Evolutionary conservation across 2,113 vertebrate genomes (phyloP).

Genomic region (Colius striatus): DNA sequence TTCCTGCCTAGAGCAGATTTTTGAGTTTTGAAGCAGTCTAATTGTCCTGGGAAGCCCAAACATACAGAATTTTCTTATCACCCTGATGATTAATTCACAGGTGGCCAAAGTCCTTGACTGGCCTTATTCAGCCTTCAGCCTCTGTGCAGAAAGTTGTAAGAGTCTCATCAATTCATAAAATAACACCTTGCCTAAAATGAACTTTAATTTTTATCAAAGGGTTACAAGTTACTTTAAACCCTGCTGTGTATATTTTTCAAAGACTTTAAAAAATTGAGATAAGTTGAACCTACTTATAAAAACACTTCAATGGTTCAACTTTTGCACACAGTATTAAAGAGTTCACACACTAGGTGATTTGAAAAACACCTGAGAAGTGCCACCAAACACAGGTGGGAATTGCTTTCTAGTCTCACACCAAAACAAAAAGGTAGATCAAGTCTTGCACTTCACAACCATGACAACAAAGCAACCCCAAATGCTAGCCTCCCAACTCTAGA

Average conservation of each 20-base stretch:
- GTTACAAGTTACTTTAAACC: not conserved
- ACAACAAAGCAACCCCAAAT: not conserved
- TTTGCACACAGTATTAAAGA: not conserved
- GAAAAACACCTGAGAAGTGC: not conserved
- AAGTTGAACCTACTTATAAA: not conserved
- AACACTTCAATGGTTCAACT: not conserved
- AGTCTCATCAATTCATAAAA: not conserved
- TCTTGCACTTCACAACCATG: not conserved
- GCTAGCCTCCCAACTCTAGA: not conserved
- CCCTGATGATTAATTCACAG: not conserved
- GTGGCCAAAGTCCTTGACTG: not conserved
- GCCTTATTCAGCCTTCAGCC: not conserved
- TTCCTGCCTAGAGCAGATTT: conserved; percentile 3
- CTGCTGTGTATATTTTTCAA: not conserved
- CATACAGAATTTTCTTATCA: not conserved
- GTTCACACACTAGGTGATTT: not conserved
- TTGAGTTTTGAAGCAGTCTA: not conserved
- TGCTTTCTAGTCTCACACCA: not conserved
- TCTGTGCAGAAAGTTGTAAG: not conserved
- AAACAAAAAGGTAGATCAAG: not conserved
- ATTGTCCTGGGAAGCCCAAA: conserved; percentile 19
- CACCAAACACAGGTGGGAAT: not conserved
- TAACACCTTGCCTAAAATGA: not conserved
- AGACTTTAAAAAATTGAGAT: not conserved
- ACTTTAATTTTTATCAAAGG: conserved; percentile 5